Evolutionary conservation across 92 coral and sea anemone species (phyloP).

Genomic region (Actinernus sp.): DNA sequence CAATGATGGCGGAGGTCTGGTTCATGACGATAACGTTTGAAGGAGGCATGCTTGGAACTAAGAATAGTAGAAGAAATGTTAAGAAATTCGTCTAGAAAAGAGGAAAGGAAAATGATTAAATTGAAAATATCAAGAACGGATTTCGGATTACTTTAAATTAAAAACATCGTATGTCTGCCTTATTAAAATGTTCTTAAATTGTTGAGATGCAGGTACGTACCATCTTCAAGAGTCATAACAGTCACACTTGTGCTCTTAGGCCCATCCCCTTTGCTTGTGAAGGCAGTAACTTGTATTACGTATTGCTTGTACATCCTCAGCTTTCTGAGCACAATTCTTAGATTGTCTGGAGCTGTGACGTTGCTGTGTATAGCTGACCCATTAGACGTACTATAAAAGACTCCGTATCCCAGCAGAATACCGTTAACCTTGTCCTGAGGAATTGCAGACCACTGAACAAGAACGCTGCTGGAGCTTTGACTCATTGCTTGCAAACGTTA

Average conservation of each 20-base stretch:
- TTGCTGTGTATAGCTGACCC: background rate
- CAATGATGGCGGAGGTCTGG: constrained; percentile 19
- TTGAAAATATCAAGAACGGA: background rate
- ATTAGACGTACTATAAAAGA: background rate
- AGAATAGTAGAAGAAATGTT: background rate
- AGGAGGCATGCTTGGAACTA: constrained; percentile 3
- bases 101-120: too few species aligned
- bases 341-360: background rate
- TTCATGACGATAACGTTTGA: background rate
- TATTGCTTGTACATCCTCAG: background rate
- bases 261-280: constrained; percentile 15
- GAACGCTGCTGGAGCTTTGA: background rate
- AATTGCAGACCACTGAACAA: background rate
- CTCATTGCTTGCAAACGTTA: background rate
- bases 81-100: background rate
- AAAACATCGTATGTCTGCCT: too few species aligned
- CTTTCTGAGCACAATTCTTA: constrained; percentile 1
- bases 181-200: too few species aligned
- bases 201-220: background rate
- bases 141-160: too few species aligned
- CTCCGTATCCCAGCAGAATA: background rate
- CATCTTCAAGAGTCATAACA: background rate
- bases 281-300: background rate
- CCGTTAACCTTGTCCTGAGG: background rate
- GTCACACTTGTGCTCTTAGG: background rate